phyloP scores from a whole-genome alignment of 2,888 invertebrate species.

The Cinara cedri region DNA sequence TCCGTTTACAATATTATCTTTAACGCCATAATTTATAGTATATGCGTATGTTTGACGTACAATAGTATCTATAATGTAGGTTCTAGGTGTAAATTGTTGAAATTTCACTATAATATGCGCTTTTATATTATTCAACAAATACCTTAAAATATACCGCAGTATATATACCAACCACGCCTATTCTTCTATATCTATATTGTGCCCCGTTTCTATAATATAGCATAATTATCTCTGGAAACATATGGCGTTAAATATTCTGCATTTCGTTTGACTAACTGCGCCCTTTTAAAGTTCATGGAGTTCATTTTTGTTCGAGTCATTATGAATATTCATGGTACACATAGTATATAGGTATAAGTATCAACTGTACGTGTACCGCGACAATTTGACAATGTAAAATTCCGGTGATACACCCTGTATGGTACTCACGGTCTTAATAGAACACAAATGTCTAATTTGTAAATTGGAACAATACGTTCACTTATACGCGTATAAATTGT shows the following conservation, averaged over 20 bases:
- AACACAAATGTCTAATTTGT: conserved; percentile 8
- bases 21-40: background rate
- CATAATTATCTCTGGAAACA: conserved; percentile 2
- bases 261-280: background rate
- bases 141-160: too few relatives aligned
- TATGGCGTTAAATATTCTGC: conserved; percentile 21
- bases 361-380: background rate
- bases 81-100: background rate
- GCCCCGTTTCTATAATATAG: conserved; percentile 8
- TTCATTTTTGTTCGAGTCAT: background rate
- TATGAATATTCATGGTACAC: background rate
- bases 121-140: background rate
- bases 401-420: too few relatives aligned
- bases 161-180: conserved; percentile 17
- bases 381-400: too few relatives aligned
- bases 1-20: background rate
- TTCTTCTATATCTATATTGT: background rate
- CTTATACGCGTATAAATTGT: background rate
- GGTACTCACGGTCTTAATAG: conserved; percentile 3
- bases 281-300: background rate
- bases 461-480: too few relatives aligned
- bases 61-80: background rate
- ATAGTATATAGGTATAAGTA: background rate
- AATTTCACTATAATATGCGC: background rate
- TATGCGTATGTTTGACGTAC: background rate